phyloP scores from a whole-genome alignment of 2,113 vertebrate genomes.

The Eonycteris spelaea region DNA sequence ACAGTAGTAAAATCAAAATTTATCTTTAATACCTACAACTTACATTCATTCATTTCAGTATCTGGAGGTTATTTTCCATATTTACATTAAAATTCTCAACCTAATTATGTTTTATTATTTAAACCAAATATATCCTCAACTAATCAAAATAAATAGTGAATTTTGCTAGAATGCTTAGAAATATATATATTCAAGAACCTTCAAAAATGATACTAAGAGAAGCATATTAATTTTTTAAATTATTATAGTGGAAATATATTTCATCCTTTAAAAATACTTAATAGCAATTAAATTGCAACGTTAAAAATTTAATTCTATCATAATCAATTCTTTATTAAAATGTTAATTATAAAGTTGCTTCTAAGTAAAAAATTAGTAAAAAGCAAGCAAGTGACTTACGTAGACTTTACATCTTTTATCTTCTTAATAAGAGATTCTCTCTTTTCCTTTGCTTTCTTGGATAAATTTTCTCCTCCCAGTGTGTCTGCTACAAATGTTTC shows the following conservation, averaged over 20 bases:
- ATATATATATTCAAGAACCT: slow-evolving; percentile 18
- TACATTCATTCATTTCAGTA: slow-evolving; percentile 23
- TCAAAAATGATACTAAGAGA: slow-evolving; percentile 1
- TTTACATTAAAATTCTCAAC: slow-evolving; percentile 43
- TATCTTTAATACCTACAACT: neutral
- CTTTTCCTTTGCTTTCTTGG: slow-evolving; percentile 95
- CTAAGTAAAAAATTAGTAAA: slow-evolving; percentile 47
- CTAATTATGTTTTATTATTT: neutral
- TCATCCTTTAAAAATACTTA: slow-evolving; percentile 45
- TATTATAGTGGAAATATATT: slow-evolving; percentile 14
- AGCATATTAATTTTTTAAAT: neutral
- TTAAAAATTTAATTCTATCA: slow-evolving; percentile 25
- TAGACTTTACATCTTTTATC: slow-evolving; percentile 90
- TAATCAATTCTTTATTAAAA: slow-evolving; percentile 45
- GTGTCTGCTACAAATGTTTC: slow-evolving; percentile 89
- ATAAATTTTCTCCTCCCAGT: slow-evolving; percentile 92
- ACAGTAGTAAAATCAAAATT: slow-evolving; percentile 12
- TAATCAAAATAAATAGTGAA: slow-evolving; percentile 43
- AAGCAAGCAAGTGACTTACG: slow-evolving; percentile 77
- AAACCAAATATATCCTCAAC: slow-evolving; percentile 21
- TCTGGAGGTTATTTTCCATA: slow-evolving; percentile 24
- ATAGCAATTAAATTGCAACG: slow-evolving; percentile 32
- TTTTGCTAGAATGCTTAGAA: slow-evolving; percentile 29
- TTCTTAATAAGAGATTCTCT: slow-evolving; percentile 90
- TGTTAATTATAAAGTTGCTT: slow-evolving; percentile 48